Base-by-base conservation (phyloP, 1,140 invertebrate genomes). In the Leptoteleia sp. region DNA sequence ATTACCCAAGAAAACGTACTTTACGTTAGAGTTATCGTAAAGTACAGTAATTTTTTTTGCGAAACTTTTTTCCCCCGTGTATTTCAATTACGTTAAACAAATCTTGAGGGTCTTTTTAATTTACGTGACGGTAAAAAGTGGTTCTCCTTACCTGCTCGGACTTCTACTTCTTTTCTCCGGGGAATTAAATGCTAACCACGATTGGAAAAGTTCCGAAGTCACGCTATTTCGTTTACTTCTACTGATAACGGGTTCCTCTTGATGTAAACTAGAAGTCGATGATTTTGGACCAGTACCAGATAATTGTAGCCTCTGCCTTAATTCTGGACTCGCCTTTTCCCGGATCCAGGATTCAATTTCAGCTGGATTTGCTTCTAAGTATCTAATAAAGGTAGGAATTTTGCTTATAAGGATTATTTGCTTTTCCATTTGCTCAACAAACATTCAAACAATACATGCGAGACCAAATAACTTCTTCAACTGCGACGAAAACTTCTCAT, bases 181-280 rank as follows among this genome's bases (percentile, higher is more conserved):
- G 5, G 88, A 92, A 59, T 93, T 94, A 19, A 93, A 92, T 11
- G 93, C 91, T 82, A 96, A 89, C 95, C 94, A 96, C 48, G 93
- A 91, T 82, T 96, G 94, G 84, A 96, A 96, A 35, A 96, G 90
- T 83, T 96, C 95, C 40, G 94, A 95, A 4, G 94, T 95, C 27
- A 96, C 93, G 37, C 95, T 96, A 59, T 94, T 94, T 38, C 94
- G 91, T 67, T 90, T 89, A 27, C 77, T 83, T 16, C 82, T 71
- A 9, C 45, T 81, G 6, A 85, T 54, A 6, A 83, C 29, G 8
- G 50, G 78, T 48, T 85, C 84, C 52, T 93, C 92, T 5, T 91
- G 91, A 35, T 90, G 83, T 13, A 86, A 55, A 62, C 76, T 88
- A 0, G 90, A 87, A 22, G 87, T 86, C n/a, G 89, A 85, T 4